A percentile compares a stretch with the other conserved stretches of the same genome.
phyloP scores from a whole-genome alignment of 1,140 invertebrate genomes.

The Grapholita molesta region DNA sequence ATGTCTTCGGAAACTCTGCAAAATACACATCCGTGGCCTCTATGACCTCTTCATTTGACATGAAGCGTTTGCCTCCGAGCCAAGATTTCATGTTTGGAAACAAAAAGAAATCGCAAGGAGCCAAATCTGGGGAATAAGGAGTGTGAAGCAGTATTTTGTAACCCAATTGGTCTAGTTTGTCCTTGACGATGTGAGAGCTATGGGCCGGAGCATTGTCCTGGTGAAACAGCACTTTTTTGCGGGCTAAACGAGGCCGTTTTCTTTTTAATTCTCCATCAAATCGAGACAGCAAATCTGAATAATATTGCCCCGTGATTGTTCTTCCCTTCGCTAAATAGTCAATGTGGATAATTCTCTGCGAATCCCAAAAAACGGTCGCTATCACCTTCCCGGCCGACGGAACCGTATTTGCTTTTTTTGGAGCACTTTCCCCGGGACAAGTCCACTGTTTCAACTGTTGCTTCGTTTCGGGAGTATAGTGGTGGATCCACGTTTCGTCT shows the following conservation, averaged over 20 bases:
- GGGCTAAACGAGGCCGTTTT: not conserved
- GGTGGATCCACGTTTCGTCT: slow-evolving; percentile 63
- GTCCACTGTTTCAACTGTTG: slow-evolving; percentile 51
- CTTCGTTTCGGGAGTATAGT: slow-evolving; percentile 59
- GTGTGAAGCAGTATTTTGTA: slow-evolving; percentile 13
- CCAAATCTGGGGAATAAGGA: slow-evolving; percentile 65
- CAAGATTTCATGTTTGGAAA: slow-evolving; percentile 26
- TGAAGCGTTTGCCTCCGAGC: slow-evolving; percentile 32
- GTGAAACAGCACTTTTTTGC: not conserved
- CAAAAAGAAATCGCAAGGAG: slow-evolving; percentile 53
- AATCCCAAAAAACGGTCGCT: slow-evolving; percentile 48
- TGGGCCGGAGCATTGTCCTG: not conserved
- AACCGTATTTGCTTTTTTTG: slow-evolving; percentile 34
- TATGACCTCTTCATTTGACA: slow-evolving; percentile 34
- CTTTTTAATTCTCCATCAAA: slow-evolving; percentile 21
- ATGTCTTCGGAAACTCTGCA: not conserved
- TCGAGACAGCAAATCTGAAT: slow-evolving; percentile 22
- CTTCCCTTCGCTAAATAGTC: slow-evolving; percentile 42
- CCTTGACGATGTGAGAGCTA: not conserved
- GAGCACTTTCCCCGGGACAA: slow-evolving; percentile 23
- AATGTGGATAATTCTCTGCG: slow-evolving; percentile 34
- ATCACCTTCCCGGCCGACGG: slow-evolving; percentile 17
- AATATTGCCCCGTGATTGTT: slow-evolving; percentile 45
- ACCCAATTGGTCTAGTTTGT: not conserved
- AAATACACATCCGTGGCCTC: slow-evolving; percentile 17